Percentiles rank a stretch among this genome's conserved stretches.
Evolutionary conservation across 2,888 invertebrate species (phyloP).

Genomic region (Panorpa germanica): DNA sequence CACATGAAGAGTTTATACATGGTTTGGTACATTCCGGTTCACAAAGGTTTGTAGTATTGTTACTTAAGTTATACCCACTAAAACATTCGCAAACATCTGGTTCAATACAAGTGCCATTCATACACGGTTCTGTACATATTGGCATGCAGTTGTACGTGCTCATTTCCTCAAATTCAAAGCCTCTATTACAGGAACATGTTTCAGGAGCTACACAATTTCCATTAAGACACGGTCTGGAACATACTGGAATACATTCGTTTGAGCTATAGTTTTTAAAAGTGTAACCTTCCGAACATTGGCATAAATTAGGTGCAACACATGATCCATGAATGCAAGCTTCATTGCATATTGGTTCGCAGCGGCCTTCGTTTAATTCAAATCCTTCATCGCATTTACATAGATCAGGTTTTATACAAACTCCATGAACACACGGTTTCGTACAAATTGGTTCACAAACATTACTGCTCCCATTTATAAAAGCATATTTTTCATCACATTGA

Average conservation of each 20-base stretch:
- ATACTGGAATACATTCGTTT: constrained; percentile 12
- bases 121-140: constrained; percentile 10
- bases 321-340: constrained; percentile 13
- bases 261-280: no score
- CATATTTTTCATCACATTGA: constrained; percentile 2
- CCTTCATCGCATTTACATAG: constrained; percentile 27
- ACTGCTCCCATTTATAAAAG: no score
- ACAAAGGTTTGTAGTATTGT: constrained; percentile 16
- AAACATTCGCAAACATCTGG: constrained; percentile 15
- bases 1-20: constrained; percentile 19
- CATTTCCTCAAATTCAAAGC: constrained; percentile 14
- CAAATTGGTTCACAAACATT: constrained; percentile 12
- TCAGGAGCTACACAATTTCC: constrained; percentile 23
- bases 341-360: constrained; percentile 12
- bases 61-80: constrained; percentile 8
- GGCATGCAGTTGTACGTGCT: constrained; percentile 7
- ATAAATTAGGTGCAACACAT: constrained; percentile 15
- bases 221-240: constrained; percentile 18
- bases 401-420: constrained; percentile 22
- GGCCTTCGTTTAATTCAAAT: constrained; percentile 13
- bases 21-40: constrained; percentile 17
- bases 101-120: constrained; percentile 14
- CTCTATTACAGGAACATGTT: constrained; percentile 18
- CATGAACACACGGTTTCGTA: constrained; percentile 17
- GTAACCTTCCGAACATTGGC: constrained; percentile 13